These are phyloP conservation scores for Timema cristinae DNA, from an alignment of 2,888 invertebrate genomes.

Conservation along the genomic window DNA sequence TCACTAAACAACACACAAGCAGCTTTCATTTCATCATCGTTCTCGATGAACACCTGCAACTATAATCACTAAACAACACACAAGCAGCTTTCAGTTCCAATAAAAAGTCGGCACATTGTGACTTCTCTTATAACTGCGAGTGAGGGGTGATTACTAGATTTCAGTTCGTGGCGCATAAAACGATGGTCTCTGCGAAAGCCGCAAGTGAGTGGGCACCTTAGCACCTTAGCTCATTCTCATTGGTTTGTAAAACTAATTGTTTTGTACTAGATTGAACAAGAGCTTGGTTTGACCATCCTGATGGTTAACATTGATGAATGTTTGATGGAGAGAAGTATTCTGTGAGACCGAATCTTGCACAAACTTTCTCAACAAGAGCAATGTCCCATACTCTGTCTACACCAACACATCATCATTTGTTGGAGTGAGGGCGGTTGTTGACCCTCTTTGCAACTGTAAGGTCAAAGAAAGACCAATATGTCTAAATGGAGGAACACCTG, in stretches of 20 bases:
- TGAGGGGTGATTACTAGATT: no score
- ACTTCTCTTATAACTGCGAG: no score
- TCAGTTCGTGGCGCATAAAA: no score
- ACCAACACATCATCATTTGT: slow-evolving; percentile 93
- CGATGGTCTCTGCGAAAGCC: no score
- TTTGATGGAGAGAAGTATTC: slow-evolving; percentile 66
- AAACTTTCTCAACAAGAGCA: slow-evolving; percentile 69
- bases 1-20: no score
- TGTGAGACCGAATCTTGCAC: slow-evolving; percentile 70
- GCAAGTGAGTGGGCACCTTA: no score
- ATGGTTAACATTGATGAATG: slow-evolving; percentile 93
- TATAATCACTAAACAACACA: no score
- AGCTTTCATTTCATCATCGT: no score
- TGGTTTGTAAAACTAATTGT: slow-evolving; percentile 27
- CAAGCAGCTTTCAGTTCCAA: no score
- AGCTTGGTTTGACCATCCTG: slow-evolving; percentile 67
- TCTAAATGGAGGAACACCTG: slow-evolving; percentile 68
- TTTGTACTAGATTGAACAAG: slow-evolving; percentile 57
- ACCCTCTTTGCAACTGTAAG: slow-evolving; percentile 70
- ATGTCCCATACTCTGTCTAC: slow-evolving; percentile 75
- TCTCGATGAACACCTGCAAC: no score
- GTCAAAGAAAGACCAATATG: slow-evolving; percentile 54
- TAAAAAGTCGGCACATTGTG: no score
- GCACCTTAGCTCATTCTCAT: no score
- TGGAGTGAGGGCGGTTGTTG: slow-evolving; percentile 81